Evolutionary conservation across 1,140 invertebrate species (phyloP).

Genomic region (Drosophila obscura): DNA sequence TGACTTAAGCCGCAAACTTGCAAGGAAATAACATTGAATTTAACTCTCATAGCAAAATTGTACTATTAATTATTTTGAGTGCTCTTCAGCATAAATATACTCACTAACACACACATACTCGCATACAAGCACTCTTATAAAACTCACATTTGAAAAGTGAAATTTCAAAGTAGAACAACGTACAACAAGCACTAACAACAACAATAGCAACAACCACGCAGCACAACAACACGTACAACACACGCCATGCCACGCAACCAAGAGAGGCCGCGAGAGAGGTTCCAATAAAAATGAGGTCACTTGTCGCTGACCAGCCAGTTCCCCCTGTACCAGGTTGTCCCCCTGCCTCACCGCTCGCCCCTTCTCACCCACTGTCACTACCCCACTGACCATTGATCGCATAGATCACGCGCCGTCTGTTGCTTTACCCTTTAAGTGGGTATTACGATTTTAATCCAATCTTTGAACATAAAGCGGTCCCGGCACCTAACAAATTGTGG

Average conservation of each 20-base stretch:
- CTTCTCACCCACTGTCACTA: slow-evolving; percentile 2
- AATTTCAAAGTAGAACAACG: slow-evolving; percentile 80
- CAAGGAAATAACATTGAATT: slow-evolving; percentile 30
- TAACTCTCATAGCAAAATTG: slow-evolving; percentile 51
- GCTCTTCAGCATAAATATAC: slow-evolving; percentile 29
- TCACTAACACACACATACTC: slow-evolving; percentile 15
- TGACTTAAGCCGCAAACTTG: slow-evolving; percentile 63
- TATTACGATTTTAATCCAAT: no score
- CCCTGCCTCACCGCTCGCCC: neutral
- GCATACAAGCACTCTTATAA: slow-evolving; percentile 4
- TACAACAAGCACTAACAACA: slow-evolving; percentile 56
- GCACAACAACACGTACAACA: slow-evolving; percentile 56
- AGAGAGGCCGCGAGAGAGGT: slow-evolving; percentile 30
- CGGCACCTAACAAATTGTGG: no score
- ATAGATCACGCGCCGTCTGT: slow-evolving; percentile 70
- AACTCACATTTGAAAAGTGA: slow-evolving; percentile 72
- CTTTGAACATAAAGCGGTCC: no score
- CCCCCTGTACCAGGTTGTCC: slow-evolving; percentile 5
- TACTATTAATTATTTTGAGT: slow-evolving; percentile 68
- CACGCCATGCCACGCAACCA: no score
- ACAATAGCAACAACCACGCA: slow-evolving; percentile 21
- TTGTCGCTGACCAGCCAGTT: slow-evolving; percentile 63
- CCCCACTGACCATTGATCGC: slow-evolving; percentile 39
- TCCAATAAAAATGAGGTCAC: slow-evolving; percentile 79
- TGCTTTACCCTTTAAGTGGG: neutral